Evolutionary conservation across 2,888 invertebrate species (phyloP).

Genomic region (Apotomis capreana): DNA sequence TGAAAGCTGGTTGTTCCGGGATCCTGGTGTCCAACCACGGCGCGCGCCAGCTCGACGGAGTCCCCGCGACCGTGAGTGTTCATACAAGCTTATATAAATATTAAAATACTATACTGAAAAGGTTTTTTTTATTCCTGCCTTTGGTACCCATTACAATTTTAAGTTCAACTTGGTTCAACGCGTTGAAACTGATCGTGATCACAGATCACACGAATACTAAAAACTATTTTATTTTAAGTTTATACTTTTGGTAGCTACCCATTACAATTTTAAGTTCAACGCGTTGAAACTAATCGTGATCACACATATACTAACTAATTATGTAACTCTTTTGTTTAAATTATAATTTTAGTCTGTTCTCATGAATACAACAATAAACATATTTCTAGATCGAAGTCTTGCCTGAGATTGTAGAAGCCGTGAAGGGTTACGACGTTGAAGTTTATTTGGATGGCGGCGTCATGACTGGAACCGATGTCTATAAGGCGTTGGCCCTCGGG

Average conservation of each 20-base stretch:
- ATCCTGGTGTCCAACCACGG: conserved; percentile 98
- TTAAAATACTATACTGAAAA: no score
- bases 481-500: conserved; percentile 95
- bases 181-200: no score
- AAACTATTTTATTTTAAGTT: no score
- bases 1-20: conserved; percentile 88
- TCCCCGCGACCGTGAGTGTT: conserved; percentile 88
- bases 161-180: no score
- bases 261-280: no score
- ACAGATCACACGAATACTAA: no score
- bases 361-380: no score
- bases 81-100: neutral
- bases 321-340: neutral
- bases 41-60: conserved; percentile 94
- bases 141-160: no score
- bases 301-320: no score
- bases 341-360: neutral
- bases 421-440: conserved; percentile 86
- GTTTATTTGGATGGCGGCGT: conserved; percentile 95
- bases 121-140: no score
- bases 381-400: conserved; percentile 89
- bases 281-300: no score
- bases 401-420: conserved; percentile 90
- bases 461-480: conserved; percentile 92
- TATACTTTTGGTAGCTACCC: no score